These are phyloP conservation scores for Troilus luridus DNA, from an alignment of 2,888 invertebrate genomes.

Conservation along the genomic window DNA sequence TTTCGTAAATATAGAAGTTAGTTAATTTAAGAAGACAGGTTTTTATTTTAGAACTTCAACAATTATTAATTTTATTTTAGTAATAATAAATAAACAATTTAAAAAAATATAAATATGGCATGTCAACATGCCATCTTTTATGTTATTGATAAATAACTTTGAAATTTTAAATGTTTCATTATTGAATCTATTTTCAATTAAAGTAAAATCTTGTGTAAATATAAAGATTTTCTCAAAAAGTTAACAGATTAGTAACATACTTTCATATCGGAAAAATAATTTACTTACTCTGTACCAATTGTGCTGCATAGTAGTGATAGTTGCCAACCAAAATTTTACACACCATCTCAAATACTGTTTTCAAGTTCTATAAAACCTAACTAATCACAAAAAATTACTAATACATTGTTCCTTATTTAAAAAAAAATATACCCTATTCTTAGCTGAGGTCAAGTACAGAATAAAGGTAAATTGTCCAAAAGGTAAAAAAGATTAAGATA, in stretches of 20 bases:
- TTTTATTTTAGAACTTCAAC: neutral
- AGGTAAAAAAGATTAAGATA: conserved; percentile 46
- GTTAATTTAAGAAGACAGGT: too few species aligned
- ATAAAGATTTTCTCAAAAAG: neutral
- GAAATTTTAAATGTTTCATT: neutral
- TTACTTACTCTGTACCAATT: conserved; percentile 35
- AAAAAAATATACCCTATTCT: neutral
- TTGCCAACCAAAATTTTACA: neutral
- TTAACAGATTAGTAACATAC: neutral
- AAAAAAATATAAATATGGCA: neutral
- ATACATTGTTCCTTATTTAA: neutral
- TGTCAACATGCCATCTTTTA: neutral
- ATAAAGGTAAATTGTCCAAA: conserved; percentile 6
- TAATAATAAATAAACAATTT: neutral
- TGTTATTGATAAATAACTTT: neutral
- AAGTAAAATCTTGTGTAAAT: neutral
- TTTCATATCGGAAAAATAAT: neutral
- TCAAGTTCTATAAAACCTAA: neutral
- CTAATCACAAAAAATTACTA: neutral
- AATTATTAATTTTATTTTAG: neutral
- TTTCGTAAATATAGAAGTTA: neutral
- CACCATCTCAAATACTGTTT: neutral
- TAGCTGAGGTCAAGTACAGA: neutral
- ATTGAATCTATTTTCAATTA: neutral
- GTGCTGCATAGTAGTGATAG: neutral